These are phyloP conservation scores for Dysdera silvatica DNA, from an alignment of 1,140 invertebrate genomes.

Conservation along the genomic window DNA sequence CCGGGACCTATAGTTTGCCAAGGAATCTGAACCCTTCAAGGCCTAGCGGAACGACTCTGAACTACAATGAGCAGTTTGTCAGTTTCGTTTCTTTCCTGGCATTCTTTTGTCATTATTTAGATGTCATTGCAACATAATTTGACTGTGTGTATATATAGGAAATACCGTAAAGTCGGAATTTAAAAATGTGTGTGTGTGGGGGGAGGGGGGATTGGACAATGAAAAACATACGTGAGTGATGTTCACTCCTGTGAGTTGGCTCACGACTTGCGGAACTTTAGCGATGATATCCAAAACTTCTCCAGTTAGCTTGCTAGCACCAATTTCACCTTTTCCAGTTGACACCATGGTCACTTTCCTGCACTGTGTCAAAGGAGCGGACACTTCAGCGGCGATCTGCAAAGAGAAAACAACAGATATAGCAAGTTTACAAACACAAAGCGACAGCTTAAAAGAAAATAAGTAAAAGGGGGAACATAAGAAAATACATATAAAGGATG, in stretches of 20 bases:
- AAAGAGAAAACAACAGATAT: no score
- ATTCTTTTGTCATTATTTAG: neutral
- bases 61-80: no score
- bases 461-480: constrained; percentile 10
- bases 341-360: constrained; percentile 94
- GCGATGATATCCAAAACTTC: constrained; percentile 88
- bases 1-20: no score
- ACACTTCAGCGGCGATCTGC: constrained; percentile 88
- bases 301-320: constrained; percentile 83
- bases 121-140: neutral
- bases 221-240: constrained; percentile 20
- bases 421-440: no score
- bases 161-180: neutral
- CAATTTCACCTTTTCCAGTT: constrained; percentile 80
- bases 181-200: neutral
- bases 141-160: neutral
- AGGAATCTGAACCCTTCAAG: no score
- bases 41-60: no score
- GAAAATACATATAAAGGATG: neutral
- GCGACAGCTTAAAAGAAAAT: no score
- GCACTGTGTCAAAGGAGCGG: constrained; percentile 81
- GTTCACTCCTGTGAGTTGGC: constrained; percentile 68
- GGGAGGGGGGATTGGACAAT: neutral
- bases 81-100: no score
- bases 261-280: constrained; percentile 80